Percentiles rank a stretch among this genome's conserved stretches.
These are phyloP conservation scores for Mycteria americana DNA, from an alignment of 2,797 vertebrate species.

Conservation along the genomic window DNA sequence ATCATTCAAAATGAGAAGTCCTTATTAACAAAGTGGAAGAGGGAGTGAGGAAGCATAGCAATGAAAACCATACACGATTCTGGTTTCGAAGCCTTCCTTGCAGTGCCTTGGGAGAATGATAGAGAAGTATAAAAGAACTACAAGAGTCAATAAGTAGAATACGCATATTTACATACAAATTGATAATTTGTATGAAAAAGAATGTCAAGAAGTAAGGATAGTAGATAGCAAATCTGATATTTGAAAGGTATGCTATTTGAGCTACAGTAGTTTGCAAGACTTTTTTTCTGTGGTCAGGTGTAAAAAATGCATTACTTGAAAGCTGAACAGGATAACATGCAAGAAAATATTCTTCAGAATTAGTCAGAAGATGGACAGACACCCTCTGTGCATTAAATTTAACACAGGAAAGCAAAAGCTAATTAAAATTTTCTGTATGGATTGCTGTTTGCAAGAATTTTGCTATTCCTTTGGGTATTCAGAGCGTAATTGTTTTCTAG, in stretches of 20 bases:
- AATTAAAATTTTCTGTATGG: not conserved
- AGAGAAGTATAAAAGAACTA: not conserved
- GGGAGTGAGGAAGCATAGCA: not conserved
- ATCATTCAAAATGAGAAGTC: not conserved
- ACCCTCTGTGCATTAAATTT: not conserved
- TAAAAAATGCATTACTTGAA: not conserved
- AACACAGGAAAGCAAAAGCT: not conserved
- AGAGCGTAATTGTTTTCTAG: not conserved
- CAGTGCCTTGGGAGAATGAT: not conserved
- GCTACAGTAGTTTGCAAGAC: not conserved
- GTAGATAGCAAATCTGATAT: not conserved
- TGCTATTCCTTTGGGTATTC: not conserved
- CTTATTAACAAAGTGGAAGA: not conserved
- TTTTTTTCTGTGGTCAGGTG: not conserved
- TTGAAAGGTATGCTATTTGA: not conserved
- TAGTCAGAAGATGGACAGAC: not conserved
- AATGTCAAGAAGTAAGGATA: not conserved
- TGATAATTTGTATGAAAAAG: not conserved
- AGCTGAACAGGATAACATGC: not conserved
- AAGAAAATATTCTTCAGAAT: not conserved
- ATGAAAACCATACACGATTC: not conserved
- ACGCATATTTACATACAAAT: not conserved
- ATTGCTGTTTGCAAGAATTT: constrained; percentile 12
- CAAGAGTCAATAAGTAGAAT: not conserved
- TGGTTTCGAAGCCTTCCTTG: not conserved